Evolutionary conservation across 2,888 invertebrate species (phyloP).

Genomic region (Electrophaes corylata): DNA sequence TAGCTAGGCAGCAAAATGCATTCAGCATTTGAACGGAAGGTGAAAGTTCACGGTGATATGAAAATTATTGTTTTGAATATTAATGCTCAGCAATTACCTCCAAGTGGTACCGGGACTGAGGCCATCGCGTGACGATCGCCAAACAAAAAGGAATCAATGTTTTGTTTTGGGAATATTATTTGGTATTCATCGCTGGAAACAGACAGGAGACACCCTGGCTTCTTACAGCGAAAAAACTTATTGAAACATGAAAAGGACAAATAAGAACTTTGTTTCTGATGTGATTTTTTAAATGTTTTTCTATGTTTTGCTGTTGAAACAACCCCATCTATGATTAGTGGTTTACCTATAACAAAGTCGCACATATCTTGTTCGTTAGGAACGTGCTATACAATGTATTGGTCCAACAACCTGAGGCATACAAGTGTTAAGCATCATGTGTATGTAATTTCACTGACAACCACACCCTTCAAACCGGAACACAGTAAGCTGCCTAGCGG

Average conservation of each 20-base stretch:
- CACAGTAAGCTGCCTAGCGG: too few relatives aligned
- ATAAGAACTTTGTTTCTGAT: too few relatives aligned
- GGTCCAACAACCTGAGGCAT: too few relatives aligned
- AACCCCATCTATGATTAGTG: too few relatives aligned
- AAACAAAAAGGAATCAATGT: slow-evolving; percentile 60
- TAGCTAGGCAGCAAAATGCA: not conserved
- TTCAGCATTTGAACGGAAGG: slow-evolving; percentile 48
- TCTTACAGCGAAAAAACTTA: slow-evolving; percentile 24
- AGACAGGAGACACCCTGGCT: slow-evolving; percentile 40
- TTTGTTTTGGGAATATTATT: slow-evolving; percentile 55
- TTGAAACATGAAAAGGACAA: not conserved
- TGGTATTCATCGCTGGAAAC: slow-evolving; percentile 51
- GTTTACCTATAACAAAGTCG: too few relatives aligned
- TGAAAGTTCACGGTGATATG: slow-evolving; percentile 71
- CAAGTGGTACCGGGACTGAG: slow-evolving; percentile 69
- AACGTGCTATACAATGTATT: too few relatives aligned
- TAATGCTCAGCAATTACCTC: slow-evolving; percentile 71
- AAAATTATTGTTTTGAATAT: slow-evolving; percentile 70
- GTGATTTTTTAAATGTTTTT: too few relatives aligned
- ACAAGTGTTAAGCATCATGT: too few relatives aligned
- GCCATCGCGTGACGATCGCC: slow-evolving; percentile 65
- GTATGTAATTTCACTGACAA: too few relatives aligned
- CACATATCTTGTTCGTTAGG: too few relatives aligned
- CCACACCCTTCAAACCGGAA: too few relatives aligned
- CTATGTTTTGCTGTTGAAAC: too few relatives aligned